Conservation (phyloP, 2,113 vertebrate genomes). For the Seriola dumerili region DNA sequence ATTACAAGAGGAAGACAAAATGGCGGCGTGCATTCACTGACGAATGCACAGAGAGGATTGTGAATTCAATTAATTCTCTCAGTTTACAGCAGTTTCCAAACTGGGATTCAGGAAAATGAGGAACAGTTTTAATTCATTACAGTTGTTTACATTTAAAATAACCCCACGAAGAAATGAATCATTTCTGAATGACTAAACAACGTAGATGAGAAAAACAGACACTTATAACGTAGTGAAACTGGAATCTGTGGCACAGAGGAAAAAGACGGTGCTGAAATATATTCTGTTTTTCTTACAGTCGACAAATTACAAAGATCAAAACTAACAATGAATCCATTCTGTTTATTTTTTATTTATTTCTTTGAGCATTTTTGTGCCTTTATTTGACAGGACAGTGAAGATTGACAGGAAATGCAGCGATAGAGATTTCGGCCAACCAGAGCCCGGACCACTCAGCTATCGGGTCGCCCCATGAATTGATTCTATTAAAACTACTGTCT, state of each 20-base stretch:
- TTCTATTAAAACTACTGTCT: background rate
- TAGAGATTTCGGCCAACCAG: too few relatives aligned
- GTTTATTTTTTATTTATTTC: too few relatives aligned
- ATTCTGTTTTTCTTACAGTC: background rate
- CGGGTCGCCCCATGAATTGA: background rate
- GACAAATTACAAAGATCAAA: background rate
- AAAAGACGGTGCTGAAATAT: background rate
- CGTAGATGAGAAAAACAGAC: background rate
- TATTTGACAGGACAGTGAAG: too few relatives aligned
- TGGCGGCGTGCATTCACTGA: slow-evolving; percentile 24
- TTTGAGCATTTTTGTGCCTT: too few relatives aligned
- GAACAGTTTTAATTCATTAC: background rate
- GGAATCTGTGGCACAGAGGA: background rate
- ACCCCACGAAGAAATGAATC: background rate
- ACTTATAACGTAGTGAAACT: background rate
- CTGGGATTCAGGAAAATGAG: background rate
- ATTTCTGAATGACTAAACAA: slow-evolving; percentile 11
- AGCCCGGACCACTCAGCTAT: too few relatives aligned
- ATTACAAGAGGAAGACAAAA: slow-evolving; percentile 52
- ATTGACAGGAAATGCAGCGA: too few relatives aligned
- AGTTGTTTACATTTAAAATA: slow-evolving; percentile 11
- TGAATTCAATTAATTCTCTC: slow-evolving; percentile 16
- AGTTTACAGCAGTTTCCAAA: slow-evolving; percentile 17
- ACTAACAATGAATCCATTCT: background rate
- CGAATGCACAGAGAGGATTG: slow-evolving; percentile 36